Evolutionary conservation across 2,797 vertebrate species (phyloP), one percentile per base, ranked within the genome.

Genomic region (Rostrhamus sociabilis): DNA sequence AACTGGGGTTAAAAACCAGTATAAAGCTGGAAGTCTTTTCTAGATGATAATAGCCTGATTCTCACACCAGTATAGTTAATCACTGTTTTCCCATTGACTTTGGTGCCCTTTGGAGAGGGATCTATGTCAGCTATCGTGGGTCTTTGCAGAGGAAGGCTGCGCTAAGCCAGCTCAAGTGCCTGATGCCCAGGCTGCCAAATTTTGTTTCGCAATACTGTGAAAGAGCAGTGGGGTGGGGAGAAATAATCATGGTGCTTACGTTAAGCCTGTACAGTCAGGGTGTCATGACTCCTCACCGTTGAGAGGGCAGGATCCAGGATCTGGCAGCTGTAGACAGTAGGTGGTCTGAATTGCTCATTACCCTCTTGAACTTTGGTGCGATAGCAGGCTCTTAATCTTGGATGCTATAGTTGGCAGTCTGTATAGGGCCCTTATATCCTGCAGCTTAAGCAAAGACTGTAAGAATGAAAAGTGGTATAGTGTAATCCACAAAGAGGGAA

Each of bases 381-480:
- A 93, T 74, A 92, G 86, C 89, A 87, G 75, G 75, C 82, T 80
- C 75, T 92, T 83, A 87, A 95, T 97, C 95, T 95, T 79, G 84
- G 77, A 77, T 4, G 42, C 89, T 43, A 6, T 6, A 93, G 63
- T 6, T 93, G 96, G 94, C 91, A 77, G 92, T 11, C 15, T 27
- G 63, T 42, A 67, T 15, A 83, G 84, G 78, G 68, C 40, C 66
- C 77, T 92, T 62, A 84, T 72, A 87, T 91, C 92, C 84, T 78
- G 76, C 78, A 92, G 93, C 73, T 97, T 96, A 91, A 87, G 95
- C 27, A 91, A 91, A 91, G 86, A 48, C 84, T 68, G 11, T 83
- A 92, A 88, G 95, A 94, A 93, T 91, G 89, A 92, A 88, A 97
- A 96, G 80, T 64, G 90, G 91, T 71, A 97, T 78, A 94, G 94